Conservation (phyloP, 2,888 invertebrate species). For the Acanthosepion lycidas region DNA sequence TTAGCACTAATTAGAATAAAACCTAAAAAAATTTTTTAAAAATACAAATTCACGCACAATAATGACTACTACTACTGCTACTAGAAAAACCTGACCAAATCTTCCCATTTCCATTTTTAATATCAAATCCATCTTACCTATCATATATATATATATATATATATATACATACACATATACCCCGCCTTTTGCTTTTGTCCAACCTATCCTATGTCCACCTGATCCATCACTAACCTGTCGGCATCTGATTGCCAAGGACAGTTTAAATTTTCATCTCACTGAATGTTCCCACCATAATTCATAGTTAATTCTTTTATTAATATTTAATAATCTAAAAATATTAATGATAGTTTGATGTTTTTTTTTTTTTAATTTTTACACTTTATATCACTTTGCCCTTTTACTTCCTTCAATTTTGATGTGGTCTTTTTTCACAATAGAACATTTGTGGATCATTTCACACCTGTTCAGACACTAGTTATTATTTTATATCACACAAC, state of each 20-base stretch:
- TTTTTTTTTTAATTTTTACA: not conserved
- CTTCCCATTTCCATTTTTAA: not conserved
- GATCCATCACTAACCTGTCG: not conserved
- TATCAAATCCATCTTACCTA: not conserved
- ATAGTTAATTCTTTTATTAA: not conserved
- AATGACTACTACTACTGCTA: not conserved
- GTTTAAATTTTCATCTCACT: not conserved
- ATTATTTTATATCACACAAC: not conserved
- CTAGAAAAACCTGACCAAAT: not conserved
- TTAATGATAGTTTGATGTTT: not conserved
- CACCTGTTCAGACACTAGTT: not conserved
- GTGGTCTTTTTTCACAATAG: too few relatives aligned
- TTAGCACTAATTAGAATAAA: constrained; percentile 43
- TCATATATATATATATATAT: not conserved
- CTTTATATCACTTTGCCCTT: not conserved
- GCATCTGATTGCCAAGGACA: not conserved
- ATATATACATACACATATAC: too few relatives aligned
- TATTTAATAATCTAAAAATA: not conserved
- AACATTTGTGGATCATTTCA: not conserved
- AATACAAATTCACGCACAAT: constrained; percentile 33
- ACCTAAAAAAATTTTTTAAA: not conserved
- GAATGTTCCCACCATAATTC: not conserved
- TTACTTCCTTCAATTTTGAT: not conserved
- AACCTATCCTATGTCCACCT: not conserved
- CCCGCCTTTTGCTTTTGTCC: not conserved